phyloP scores from a whole-genome alignment of 2,113 vertebrate species.

The Hippocampus guttulatus region DNA sequence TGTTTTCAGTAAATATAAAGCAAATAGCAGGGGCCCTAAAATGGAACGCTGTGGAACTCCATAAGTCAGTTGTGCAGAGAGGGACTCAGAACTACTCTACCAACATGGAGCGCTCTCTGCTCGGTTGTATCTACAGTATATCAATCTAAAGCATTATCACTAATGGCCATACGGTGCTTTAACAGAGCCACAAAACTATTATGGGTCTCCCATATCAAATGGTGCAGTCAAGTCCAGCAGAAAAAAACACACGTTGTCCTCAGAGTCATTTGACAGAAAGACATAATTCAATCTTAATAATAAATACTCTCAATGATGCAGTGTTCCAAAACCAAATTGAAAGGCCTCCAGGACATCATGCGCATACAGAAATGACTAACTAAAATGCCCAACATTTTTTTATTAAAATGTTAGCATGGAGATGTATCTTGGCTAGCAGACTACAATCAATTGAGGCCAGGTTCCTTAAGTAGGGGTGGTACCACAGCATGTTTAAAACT shows the following conservation, averaged over 20 bases:
- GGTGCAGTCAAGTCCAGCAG: neutral
- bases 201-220: neutral
- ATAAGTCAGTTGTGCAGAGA: neutral
- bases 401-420: no score
- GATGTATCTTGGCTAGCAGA: no score
- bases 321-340: neutral
- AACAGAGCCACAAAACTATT: neutral
- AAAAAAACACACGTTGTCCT: neutral
- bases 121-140: neutral
- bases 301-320: neutral
- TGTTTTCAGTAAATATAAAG: neutral
- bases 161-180: neutral
- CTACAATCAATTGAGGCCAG: neutral
- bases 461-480: neutral
- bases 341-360: neutral
- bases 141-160: neutral
- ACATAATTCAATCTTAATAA: neutral
- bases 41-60: neutral
- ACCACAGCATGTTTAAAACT: neutral
- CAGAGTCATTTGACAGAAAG: neutral
- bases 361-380: neutral
- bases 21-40: neutral
- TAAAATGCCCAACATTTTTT: neutral
- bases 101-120: neutral
- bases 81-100: neutral